Percentiles rank a stretch among this genome's conserved stretches.
Conservation (phyloP, 2,888 invertebrate species). For the Limnephilus marmoratus region DNA sequence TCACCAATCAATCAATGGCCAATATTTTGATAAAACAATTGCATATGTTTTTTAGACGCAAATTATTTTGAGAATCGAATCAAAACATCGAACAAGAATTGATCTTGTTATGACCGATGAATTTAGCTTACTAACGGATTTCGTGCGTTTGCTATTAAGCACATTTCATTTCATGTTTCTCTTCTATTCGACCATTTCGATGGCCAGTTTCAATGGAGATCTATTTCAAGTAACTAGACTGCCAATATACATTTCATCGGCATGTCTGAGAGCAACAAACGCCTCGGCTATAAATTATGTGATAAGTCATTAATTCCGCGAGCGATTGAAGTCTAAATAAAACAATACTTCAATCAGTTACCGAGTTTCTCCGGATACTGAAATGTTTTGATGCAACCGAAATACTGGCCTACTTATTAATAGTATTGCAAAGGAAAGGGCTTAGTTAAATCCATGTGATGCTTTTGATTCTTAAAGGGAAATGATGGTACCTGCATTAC, state of each 20-base stretch:
- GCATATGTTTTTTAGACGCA: background rate
- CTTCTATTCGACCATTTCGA: background rate
- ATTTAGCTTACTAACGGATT: background rate
- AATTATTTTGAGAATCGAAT: background rate
- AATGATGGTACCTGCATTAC: too few relatives aligned
- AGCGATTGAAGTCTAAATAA: background rate
- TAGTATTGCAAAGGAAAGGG: background rate
- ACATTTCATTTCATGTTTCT: background rate
- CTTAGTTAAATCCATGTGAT: too few relatives aligned
- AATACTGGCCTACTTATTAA: background rate
- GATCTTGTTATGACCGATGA: background rate
- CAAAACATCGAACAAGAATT: background rate
- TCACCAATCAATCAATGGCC: background rate
- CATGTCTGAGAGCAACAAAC: conserved; percentile 19
- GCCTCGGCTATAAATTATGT: background rate
- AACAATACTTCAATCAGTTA: background rate
- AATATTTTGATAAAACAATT: background rate
- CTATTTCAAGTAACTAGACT: conserved; percentile 21
- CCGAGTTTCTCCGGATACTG: background rate
- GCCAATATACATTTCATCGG: background rate
- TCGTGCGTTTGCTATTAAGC: background rate
- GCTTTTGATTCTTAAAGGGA: too few relatives aligned
- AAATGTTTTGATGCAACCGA: background rate
- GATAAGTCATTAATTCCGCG: background rate
- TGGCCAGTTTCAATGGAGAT: background rate